Conservation (phyloP, 2,797 vertebrate genomes). For the Oreortyx pictus region DNA sequence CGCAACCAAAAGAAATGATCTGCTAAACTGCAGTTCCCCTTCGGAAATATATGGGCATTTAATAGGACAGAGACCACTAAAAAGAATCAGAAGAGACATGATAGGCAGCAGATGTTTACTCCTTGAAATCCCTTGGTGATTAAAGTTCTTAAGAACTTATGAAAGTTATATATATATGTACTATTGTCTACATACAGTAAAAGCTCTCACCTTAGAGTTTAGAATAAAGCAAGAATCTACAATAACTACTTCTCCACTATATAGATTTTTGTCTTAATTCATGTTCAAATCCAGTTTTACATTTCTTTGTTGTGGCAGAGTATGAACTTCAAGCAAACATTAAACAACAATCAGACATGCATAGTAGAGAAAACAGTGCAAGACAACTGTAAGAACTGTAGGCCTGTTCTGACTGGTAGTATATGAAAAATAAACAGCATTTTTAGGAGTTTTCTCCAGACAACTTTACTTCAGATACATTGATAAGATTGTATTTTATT, state of each 20-base stretch:
- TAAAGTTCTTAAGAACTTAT: not conserved
- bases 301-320: not conserved
- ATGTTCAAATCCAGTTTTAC: not conserved
- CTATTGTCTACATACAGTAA: not conserved
- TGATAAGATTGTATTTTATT: not conserved
- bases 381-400: not conserved
- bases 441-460: not conserved
- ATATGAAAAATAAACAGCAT: not conserved
- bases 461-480: not conserved
- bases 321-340: not conserved
- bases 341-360: not conserved
- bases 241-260: not conserved
- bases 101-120: not conserved
- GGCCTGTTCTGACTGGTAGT: not conserved
- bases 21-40: not conserved
- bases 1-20: not conserved
- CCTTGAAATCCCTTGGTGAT: not conserved
- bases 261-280: not conserved
- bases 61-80: not conserved
- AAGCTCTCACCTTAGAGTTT: not conserved
- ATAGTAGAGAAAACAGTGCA: not conserved
- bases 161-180: not conserved
- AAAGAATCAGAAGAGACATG: not conserved
- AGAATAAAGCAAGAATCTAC: slow-evolving; percentile 5
- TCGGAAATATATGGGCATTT: not conserved